Evolutionary conservation across 2,797 vertebrate genomes (phyloP).

Genomic region (Muscicapa striata): DNA sequence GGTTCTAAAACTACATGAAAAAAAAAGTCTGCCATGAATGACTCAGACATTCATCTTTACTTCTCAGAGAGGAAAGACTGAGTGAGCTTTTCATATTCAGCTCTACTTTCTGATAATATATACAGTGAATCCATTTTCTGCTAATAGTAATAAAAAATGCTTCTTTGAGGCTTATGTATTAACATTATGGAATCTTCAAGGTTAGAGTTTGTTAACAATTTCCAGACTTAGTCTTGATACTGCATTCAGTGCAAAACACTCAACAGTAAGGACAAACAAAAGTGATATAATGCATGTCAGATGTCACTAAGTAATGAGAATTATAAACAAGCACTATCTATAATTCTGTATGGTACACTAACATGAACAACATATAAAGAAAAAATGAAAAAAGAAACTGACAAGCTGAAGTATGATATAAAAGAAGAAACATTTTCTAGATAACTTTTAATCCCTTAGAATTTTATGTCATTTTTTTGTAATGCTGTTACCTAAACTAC

Average conservation of each 20-base stretch:
- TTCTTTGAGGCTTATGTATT: background rate
- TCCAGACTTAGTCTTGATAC: background rate
- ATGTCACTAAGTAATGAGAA: background rate
- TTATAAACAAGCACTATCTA: background rate
- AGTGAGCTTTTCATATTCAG: background rate
- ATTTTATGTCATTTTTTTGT: background rate
- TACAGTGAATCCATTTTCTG: background rate
- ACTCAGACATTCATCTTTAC: background rate
- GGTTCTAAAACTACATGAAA: background rate
- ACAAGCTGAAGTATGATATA: background rate
- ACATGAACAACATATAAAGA: background rate
- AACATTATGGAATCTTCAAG: background rate
- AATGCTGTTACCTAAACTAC: background rate
- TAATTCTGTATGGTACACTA: background rate
- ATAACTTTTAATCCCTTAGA: background rate
- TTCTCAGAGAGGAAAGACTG: background rate
- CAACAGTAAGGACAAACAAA: background rate
- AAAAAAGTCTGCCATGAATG: background rate
- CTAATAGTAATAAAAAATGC: background rate
- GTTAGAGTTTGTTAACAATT: background rate
- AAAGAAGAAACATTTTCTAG: background rate
- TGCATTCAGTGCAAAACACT: background rate
- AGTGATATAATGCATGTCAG: background rate
- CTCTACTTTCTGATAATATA: background rate
- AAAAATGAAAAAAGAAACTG: background rate